Evolutionary conservation across 2,888 invertebrate genomes (phyloP).

Genomic region (Scrobipalpa atriplicella): DNA sequence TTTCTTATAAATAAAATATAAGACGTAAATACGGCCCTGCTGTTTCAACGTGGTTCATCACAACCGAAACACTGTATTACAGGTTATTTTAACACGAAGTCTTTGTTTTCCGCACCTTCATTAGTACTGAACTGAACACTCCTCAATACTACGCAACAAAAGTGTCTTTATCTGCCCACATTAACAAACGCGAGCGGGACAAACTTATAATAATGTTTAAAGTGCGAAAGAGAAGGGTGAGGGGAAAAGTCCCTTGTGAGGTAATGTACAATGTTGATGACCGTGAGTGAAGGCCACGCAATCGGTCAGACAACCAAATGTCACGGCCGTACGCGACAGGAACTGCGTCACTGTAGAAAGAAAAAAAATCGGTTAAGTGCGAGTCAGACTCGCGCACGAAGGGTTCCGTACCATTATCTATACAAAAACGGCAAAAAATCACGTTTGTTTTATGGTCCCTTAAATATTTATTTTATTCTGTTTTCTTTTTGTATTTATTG

Average conservation of each 20-base stretch:
- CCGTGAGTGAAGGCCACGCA: conserved; percentile 79
- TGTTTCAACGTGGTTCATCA: not conserved
- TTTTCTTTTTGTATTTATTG: not conserved
- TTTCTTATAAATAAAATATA: not conserved
- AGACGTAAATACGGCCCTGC: not conserved
- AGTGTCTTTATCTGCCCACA: conserved; percentile 4
- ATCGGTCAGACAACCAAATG: conserved; percentile 81
- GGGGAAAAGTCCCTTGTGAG: conserved; percentile 36
- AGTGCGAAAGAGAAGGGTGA: conserved; percentile 17
- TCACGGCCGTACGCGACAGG: conserved; percentile 71
- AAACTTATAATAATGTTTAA: no score
- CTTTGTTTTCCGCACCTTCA: conserved; percentile 7
- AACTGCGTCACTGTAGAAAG: conserved; percentile 67
- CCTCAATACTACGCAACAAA: conserved; percentile 31
- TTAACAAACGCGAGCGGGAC: not conserved
- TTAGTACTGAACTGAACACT: conserved; percentile 29
- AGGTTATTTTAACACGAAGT: not conserved
- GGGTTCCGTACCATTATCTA: no score
- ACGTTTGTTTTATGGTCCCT: conserved; percentile 26
- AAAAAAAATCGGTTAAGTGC: no score
- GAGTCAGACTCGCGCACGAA: no score
- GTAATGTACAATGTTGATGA: conserved; percentile 76
- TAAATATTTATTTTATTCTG: not conserved
- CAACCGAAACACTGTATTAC: conserved; percentile 5
- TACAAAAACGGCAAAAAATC: no score